Evolutionary conservation across 2,888 invertebrate genomes (phyloP).

Genomic region (Celastrina argiolus): DNA sequence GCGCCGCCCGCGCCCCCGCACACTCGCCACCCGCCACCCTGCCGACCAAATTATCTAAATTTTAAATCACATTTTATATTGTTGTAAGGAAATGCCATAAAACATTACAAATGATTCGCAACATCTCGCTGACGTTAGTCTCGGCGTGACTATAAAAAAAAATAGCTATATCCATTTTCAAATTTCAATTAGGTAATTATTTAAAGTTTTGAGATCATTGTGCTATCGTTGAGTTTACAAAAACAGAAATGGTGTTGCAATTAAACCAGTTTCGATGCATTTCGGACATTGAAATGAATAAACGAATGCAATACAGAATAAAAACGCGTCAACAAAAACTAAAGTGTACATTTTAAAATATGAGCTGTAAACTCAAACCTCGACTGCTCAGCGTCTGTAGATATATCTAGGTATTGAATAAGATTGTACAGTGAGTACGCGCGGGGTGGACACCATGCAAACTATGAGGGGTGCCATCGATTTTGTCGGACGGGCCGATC

Average conservation of each 20-base stretch:
- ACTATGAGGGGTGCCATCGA: constrained; percentile 75
- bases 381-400: not conserved
- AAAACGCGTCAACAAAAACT: not conserved
- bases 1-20: constrained; percentile 74
- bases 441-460: constrained; percentile 65
- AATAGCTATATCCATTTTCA: not conserved
- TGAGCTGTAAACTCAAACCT: not conserved
- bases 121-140: not conserved
- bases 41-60: constrained; percentile 71
- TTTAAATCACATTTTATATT: constrained; percentile 55
- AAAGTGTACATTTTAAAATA: not conserved
- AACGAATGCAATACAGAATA: no score
- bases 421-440: not conserved
- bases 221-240: not conserved
- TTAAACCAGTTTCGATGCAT: constrained; percentile 1
- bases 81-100: constrained; percentile 19
- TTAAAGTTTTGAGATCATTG: not conserved
- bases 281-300: not conserved
- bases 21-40: constrained; percentile 73
- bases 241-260: not conserved
- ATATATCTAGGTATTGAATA: no score
- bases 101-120: constrained; percentile 13
- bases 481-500: constrained; percentile 74
- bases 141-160: not conserved
- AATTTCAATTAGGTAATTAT: not conserved